Base-by-base conservation (phyloP, 2,797 vertebrate genomes). In the Pteropus rufus region DNA sequence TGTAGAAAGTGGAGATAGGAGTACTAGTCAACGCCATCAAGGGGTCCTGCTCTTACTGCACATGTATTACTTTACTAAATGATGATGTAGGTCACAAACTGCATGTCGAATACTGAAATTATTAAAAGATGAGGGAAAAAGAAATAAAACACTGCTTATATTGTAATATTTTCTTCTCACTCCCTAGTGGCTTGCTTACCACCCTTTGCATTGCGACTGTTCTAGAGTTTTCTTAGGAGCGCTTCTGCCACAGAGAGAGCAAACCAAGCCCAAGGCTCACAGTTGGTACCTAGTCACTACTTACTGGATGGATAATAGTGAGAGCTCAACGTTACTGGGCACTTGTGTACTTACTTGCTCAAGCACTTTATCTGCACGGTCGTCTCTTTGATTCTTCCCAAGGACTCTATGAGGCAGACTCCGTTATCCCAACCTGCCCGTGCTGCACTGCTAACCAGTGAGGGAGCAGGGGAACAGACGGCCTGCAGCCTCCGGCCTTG, bases 61-160 rank as follows among this genome's bases (percentile, higher is more conserved):
- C 23, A 10, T 16, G 34, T 21, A 29, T 87, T 31, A 86, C 29
- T 86, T 91, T 67, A 64, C 24, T 41, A 54, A 31, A 34, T 21
- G 80, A 94, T 56, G 36, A 34, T 10, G 1, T 62, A 29, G 31
- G 41, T 73, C 54, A 79, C 58, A 76, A 89, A 64, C 41, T 36
- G 46, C 54, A 82, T 31, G 23, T 39, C 6, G 2, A 82, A 86
- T 65, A 76, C 83, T 76, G 60, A 85, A 94, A 56, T 46, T 69
- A 24, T 72, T 58, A 72, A 89, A 97, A 36, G 49, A 73, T 67
- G 60, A 86, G n/a, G 75, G 39, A 79, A 62, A 95, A 77, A 72
- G 49, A 64, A 89, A 82, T n/a, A n/a, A 89, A 91, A 88, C 31
- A 39, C 36, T 83, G 29, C 67, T 4, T 46, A 26, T 34, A 36